phyloP scores from a whole-genome alignment of 2,888 invertebrate species.

The Caenorhabditis angaria region DNA sequence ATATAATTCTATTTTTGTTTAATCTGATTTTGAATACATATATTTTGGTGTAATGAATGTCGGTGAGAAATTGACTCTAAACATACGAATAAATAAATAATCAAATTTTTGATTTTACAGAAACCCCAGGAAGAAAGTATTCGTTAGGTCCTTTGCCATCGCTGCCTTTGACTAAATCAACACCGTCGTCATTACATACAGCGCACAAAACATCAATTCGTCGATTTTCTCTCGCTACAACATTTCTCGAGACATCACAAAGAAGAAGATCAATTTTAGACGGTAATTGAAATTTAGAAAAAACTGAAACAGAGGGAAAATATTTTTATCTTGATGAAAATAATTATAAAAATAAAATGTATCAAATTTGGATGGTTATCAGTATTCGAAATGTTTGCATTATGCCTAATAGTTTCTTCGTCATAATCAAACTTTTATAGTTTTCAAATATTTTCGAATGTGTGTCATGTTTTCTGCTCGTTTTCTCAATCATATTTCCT shows the following conservation, averaged over 20 bases:
- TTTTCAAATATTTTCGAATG: not conserved
- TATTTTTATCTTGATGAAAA: not conserved
- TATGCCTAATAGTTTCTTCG: slow-evolving; percentile 5
- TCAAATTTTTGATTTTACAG: slow-evolving; percentile 18
- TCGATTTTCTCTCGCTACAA: slow-evolving; percentile 36
- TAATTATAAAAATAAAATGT: not conserved
- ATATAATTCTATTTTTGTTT: not conserved
- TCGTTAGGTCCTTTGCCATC: slow-evolving; percentile 18
- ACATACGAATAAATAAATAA: not conserved
- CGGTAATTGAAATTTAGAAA: not conserved
- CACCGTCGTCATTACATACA: slow-evolving; percentile 2
- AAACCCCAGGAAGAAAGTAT: slow-evolving; percentile 25
- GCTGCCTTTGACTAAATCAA: not conserved
- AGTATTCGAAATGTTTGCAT: not conserved
- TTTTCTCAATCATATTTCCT: not conserved
- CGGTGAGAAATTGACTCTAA: not conserved
- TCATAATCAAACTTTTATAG: not conserved
- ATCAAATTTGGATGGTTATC: too few species aligned
- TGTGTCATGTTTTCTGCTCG: not conserved
- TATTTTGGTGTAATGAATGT: not conserved
- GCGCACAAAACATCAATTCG: slow-evolving; percentile 15
- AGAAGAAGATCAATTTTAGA: slow-evolving; percentile 72
- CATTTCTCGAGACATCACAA: slow-evolving; percentile 30
- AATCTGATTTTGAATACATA: not conserved
- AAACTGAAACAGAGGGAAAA: not conserved